Evolutionary conservation across 2,797 vertebrate genomes (phyloP), one percentile per base, ranked within the genome.

Genomic region (Podarcis lilfordi): DNA sequence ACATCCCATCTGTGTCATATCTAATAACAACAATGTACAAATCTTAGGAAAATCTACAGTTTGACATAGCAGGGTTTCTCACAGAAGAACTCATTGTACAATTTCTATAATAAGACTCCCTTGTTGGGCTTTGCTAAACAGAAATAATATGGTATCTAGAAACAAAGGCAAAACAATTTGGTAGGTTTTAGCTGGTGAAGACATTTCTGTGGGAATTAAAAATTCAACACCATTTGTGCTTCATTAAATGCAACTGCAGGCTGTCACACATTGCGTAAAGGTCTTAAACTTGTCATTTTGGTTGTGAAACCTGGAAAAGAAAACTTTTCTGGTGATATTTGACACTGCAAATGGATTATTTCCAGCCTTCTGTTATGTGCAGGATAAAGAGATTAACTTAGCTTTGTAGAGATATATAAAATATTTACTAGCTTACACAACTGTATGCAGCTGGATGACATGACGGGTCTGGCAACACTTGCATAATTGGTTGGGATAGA

Each of bases 301-400:
- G 25, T 8, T 83, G 19, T 78, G 50, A 59, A 84, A 59, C 50
- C 50, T 88, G 45, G 80, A 88, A 78, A 84, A 84, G 32, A 78
- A 88, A 78, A 76, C 5, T 40, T 78, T 21, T 15, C 4, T 23
- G 11, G 45, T 29, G 45, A 37, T 32, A 72, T 71, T 86, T 86
- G 76, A 55, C 23, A 35, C 45, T 50, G 82, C 23, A 35, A 84
- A 61, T 59, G 32, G 85, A 68, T 43, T 79, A 23, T 71, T 59
- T 69, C 85, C 50, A 80, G 64, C 76, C 45, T 59, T 79, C 7
- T 79, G 29, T 71, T 79, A 6, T 37, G 68, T 45, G 37, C 68
- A 17, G 25, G 43, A 43, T 50, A 76, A 87, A 82, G 61, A 64
- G 4, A 76, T 35, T 74, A 25, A 9, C 1, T n/a, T 86, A 32